Base-by-base conservation (phyloP, 2,797 vertebrate species). In the Babyrousa celebensis region DNA sequence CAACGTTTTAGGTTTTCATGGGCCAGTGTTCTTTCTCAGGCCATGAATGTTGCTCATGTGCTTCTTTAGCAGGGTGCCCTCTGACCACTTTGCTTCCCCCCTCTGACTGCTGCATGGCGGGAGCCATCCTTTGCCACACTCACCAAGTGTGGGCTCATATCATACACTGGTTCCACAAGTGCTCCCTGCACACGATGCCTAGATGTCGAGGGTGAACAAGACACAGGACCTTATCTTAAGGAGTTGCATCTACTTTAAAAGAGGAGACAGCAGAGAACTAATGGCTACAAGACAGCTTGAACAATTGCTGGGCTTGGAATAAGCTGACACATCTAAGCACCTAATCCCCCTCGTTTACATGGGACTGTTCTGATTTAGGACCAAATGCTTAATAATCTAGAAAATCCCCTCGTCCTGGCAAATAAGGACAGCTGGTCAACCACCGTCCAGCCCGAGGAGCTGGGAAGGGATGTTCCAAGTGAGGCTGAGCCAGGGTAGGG, bases 81-180 rank as follows among this genome's bases (percentile, higher is more conserved):
- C 43, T 48, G 43, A 48, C 43, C 43, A 48, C 36, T 48, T 48
- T 48, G 43, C 43, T 48, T 10, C 43, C 43, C 43, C 9, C 14
- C 52, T 75, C 70, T 48, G 11, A 25, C 32, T 0, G 21, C 14
- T 18, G 43, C 43, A 10, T 48, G 43, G 43, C 9, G 9, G 43
- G 43, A 48, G 43, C 14, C 3, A 0, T 29, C 21, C 40, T 70
- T 48, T 25, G 4, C 32, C 23, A 6, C 0, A 1, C 6, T 32
- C 4, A 17, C 27, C 2, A 43, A 82, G 32, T n/a, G 71, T 36
- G 27, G 43, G 32, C 54, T 82, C 20, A 27, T 0, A 3, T 4
- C 12, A 1, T 5, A 23, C 8, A 6, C 62, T n/a, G 17, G 23
- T 8, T 29, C 56, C 21, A 29, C 1, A 5, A 36, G 77, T 5